A percentile compares a stretch with the other conserved stretches of the same genome.
Conservation (phyloP, 37 sponge, comb jelly and placozoan species). For the Lycopodina hypogea region DNA sequence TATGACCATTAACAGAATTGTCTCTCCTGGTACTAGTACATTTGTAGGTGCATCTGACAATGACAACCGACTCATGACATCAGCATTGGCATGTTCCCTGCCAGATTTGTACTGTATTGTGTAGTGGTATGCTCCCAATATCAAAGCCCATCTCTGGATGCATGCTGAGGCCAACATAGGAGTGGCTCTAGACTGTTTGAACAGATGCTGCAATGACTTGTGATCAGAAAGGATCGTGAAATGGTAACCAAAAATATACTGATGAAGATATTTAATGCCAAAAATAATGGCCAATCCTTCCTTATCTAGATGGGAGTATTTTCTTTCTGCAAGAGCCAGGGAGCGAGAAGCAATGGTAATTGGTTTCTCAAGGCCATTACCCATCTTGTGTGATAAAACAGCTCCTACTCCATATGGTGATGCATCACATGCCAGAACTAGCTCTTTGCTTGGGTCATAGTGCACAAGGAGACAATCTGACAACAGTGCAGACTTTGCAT, state of each 20-base stretch:
- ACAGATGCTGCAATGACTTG: constrained; percentile 36
- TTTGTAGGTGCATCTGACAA: not conserved
- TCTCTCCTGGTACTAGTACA: constrained; percentile 15
- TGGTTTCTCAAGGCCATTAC: constrained; percentile 16
- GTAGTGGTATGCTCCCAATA: constrained; percentile 35
- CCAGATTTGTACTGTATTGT: constrained; percentile 28
- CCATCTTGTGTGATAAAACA: constrained; percentile 17
- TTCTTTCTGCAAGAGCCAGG: constrained; percentile 13
- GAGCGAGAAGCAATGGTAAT: constrained; percentile 21
- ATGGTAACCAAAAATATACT: constrained; percentile 10
- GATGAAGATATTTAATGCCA: constrained; percentile 30
- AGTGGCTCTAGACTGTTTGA: constrained; percentile 3
- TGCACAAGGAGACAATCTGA: constrained; percentile 30
- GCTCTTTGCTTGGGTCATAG: constrained; percentile 3
- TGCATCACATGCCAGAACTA: constrained; percentile 25
- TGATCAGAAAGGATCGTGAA: constrained; percentile 29
- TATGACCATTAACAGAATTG: not conserved
- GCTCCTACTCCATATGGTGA: constrained; percentile 45
- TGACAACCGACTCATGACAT: constrained; percentile 33
- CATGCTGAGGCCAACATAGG: constrained; percentile 41
- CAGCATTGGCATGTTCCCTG: constrained; percentile 23
- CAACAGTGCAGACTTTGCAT: constrained; percentile 18
- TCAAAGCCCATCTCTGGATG: constrained; percentile 37
- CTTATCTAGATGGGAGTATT: too few relatives aligned
- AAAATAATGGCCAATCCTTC: constrained; percentile 27